Evolutionary conservation across 2,113 vertebrate genomes (phyloP), one percentile per base, ranked within the genome.

Genomic region (Psettodes erumei): DNA sequence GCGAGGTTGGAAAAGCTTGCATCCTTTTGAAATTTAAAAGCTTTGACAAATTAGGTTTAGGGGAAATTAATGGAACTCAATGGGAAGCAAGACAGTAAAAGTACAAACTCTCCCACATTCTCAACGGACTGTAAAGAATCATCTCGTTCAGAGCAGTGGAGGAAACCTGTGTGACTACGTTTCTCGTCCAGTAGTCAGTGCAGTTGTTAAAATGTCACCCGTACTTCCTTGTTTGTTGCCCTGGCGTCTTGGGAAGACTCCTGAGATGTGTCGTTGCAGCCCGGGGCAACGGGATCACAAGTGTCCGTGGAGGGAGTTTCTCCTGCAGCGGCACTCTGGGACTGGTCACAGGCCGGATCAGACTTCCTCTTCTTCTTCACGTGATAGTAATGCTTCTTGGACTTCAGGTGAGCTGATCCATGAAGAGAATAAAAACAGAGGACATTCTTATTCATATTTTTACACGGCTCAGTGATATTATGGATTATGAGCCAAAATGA

Each of bases 341-440:
- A 23, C 10, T 45, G 75, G 19, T 75, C 77, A 2, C 69, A 5
- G 30, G 42, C 15, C 0, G 53, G 78, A 18, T 95, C 92, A n/a
- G 81, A 72, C 87, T 87, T 96, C 82, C 86, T 94, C 77, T 87
- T 96, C 88, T 96, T 97, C 94, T 90, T 97, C 77, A 95, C 79
- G 4, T 95, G 95, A 86, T 95, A 79, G 89, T 93, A 90, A 85
- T 99, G 97, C 81, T 95, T 96, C 87, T 96, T 99, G 75, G 98
- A 99, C 23, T 95, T 95, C 5, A 94, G 90, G 90, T 99, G 98
- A 85, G 96, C 98, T 99, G 77, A n/a, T n/a, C n/a, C 61, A 73
- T 30, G 27, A 84, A 89, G 65, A 71, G 68, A 37, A 83, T 42
- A 10, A 10, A 28, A 12, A 68, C 16, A 37, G 8, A 54, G 25